These are phyloP conservation scores for Vanacampus margaritifer DNA, from an alignment of 2,113 vertebrate genomes.

Conservation along the genomic window DNA sequence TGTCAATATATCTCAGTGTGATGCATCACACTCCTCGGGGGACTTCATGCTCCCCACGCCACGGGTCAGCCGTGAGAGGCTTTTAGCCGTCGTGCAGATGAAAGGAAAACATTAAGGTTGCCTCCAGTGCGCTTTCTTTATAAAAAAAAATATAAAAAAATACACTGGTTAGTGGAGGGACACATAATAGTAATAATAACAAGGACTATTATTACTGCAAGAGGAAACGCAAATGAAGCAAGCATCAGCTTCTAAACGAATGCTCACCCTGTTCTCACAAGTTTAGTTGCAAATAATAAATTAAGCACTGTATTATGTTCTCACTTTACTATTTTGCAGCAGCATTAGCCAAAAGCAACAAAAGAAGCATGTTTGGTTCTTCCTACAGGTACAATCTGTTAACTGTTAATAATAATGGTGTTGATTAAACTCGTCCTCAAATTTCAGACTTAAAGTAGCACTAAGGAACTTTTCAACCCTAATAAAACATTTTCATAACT, in stretches of 20 bases:
- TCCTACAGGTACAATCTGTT: too few species aligned
- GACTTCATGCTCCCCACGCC: slow-evolving; percentile 23
- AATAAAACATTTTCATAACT: too few species aligned
- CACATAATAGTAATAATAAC: not conserved
- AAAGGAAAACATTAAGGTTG: slow-evolving; percentile 57
- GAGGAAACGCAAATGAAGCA: not conserved
- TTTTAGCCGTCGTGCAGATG: slow-evolving; percentile 57
- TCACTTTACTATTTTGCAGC: not conserved
- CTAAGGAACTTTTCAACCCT: too few species aligned
- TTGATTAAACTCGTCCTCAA: too few species aligned
- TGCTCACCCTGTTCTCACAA: not conserved
- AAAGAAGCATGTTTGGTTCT: not conserved
- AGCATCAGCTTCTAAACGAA: not conserved
- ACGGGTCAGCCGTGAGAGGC: slow-evolving; percentile 44
- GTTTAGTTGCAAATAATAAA: not conserved
- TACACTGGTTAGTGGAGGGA: slow-evolving; percentile 30
- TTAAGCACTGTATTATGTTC: not conserved
- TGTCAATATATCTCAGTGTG: slow-evolving; percentile 52
- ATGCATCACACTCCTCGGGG: slow-evolving; percentile 55
- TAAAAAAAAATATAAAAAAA: too few species aligned
- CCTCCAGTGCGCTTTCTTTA: slow-evolving; percentile 34
- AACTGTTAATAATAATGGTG: not conserved
- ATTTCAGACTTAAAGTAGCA: too few species aligned
- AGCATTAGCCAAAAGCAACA: not conserved
- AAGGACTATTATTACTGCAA: not conserved